These are phyloP conservation scores for Nycticebus coucang DNA, from an alignment of 2,113 vertebrate species.

Conservation along the genomic window DNA sequence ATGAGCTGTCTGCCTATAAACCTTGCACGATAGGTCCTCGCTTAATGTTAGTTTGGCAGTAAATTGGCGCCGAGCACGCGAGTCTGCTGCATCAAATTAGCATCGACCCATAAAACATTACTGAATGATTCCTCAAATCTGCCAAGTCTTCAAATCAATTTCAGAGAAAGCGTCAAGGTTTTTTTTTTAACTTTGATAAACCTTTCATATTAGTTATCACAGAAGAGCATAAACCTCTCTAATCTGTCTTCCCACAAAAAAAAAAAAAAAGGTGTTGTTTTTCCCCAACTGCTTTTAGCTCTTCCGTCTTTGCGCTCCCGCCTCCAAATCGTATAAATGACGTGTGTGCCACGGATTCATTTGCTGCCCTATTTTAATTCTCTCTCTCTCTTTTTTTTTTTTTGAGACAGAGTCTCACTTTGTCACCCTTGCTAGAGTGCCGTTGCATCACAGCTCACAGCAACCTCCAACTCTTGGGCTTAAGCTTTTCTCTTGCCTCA, in stretches of 20 bases:
- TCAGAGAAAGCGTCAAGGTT: conserved; percentile 51
- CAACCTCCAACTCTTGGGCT: too few relatives aligned
- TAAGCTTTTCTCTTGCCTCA: too few relatives aligned
- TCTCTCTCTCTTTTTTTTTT: too few relatives aligned
- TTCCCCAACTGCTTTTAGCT: conserved; percentile 72
- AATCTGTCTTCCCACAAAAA: conserved; percentile 64
- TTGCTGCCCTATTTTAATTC: conserved; percentile 59
- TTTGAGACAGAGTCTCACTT: too few relatives aligned
- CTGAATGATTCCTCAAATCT: conserved; percentile 82
- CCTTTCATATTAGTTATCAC: conserved; percentile 73
- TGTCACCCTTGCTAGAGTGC: too few relatives aligned
- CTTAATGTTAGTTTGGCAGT: conserved; percentile 82
- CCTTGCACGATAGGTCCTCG: conserved; percentile 68
- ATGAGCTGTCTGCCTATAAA: conserved; percentile 81
- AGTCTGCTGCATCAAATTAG: conserved; percentile 81
- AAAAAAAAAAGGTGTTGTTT: conserved; percentile 71
- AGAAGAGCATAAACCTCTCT: conserved; percentile 70
- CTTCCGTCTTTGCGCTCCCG: conserved; percentile 51
- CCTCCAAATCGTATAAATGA: conserved; percentile 66
- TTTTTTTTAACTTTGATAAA: conserved; percentile 70
- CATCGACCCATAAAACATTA: conserved; percentile 81
- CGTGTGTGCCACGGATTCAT: conserved; percentile 41
- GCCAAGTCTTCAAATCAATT: conserved; percentile 80
- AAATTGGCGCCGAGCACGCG: conserved; percentile 69
- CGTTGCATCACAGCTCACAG: too few relatives aligned